Conservation (phyloP, 2,113 vertebrate genomes). For the Cololabis saira region DNA sequence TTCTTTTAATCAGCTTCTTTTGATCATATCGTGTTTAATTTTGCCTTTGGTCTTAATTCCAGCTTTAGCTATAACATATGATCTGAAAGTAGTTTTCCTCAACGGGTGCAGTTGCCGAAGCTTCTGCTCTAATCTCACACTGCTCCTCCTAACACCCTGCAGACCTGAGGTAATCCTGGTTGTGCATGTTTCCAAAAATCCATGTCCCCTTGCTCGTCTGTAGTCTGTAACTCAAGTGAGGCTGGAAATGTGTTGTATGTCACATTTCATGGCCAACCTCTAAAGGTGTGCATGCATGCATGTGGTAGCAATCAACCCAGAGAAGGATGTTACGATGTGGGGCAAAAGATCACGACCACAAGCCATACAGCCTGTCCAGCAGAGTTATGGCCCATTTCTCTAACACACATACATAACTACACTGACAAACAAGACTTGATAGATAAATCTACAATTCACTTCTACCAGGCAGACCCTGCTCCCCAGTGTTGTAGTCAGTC, state of each 20-base stretch:
- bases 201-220: neutral
- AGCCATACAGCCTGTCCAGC: conserved; percentile 26
- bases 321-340: conserved; percentile 37
- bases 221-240: conserved; percentile 11
- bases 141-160: neutral
- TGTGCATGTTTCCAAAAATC: neutral
- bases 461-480: neutral
- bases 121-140: neutral
- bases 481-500: neutral
- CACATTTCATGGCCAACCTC: conserved; percentile 38
- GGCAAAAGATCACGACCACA: conserved; percentile 50
- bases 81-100: no score
- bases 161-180: neutral
- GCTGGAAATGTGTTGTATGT: conserved; percentile 33
- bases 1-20: no score
- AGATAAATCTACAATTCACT: conserved; percentile 21
- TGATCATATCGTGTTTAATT: no score
- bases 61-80: no score
- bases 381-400: conserved; percentile 43
- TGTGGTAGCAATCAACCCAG: conserved; percentile 34
- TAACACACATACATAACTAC: conserved; percentile 7
- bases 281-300: neutral
- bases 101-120: neutral
- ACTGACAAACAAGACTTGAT: conserved; percentile 7
- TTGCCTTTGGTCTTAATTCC: no score